phyloP scores from a whole-genome alignment of 2,113 vertebrate genomes.

The Brachyistius frenatus region DNA sequence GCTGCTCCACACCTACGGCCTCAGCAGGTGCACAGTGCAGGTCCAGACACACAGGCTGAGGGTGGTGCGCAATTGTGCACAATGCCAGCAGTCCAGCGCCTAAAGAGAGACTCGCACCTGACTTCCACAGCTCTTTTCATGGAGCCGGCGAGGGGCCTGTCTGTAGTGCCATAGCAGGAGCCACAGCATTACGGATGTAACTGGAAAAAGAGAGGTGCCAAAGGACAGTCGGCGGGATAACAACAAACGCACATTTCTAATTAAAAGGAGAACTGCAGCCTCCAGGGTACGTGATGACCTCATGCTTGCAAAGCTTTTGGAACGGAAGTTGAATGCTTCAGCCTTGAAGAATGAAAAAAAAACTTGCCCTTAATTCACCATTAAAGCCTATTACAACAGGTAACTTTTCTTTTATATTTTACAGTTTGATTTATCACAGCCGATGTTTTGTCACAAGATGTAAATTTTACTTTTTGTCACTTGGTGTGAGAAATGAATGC shows the following conservation, averaged over 20 bases:
- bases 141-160: not conserved
- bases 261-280: slow-evolving; percentile 24
- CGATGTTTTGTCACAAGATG: slow-evolving; percentile 34
- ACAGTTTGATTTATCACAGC: slow-evolving; percentile 33
- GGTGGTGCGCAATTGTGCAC: slow-evolving; percentile 82
- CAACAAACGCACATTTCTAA: slow-evolving; percentile 42
- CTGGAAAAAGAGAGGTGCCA: slow-evolving; percentile 53
- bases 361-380: slow-evolving; percentile 69
- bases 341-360: slow-evolving; percentile 23
- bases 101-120: slow-evolving; percentile 69
- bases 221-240: slow-evolving; percentile 30
- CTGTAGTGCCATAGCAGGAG: slow-evolving; percentile 26
- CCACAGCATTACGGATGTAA: not conserved
- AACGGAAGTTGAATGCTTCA: slow-evolving; percentile 35
- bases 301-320: slow-evolving; percentile 40
- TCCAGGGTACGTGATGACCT: slow-evolving; percentile 15
- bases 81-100: slow-evolving; percentile 87
- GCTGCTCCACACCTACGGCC: slow-evolving; percentile 90
- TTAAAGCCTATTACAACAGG: slow-evolving; percentile 63
- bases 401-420: slow-evolving; percentile 40
- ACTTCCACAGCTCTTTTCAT: slow-evolving; percentile 24
- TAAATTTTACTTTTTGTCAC: slow-evolving; percentile 27
- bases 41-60: slow-evolving; percentile 91
- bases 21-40: slow-evolving; percentile 93
- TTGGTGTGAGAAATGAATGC: not conserved